A percentile compares a stretch with the other conserved stretches of the same genome.
phyloP scores from a whole-genome alignment of 1,140 invertebrate species.

The Telenomus remus region DNA sequence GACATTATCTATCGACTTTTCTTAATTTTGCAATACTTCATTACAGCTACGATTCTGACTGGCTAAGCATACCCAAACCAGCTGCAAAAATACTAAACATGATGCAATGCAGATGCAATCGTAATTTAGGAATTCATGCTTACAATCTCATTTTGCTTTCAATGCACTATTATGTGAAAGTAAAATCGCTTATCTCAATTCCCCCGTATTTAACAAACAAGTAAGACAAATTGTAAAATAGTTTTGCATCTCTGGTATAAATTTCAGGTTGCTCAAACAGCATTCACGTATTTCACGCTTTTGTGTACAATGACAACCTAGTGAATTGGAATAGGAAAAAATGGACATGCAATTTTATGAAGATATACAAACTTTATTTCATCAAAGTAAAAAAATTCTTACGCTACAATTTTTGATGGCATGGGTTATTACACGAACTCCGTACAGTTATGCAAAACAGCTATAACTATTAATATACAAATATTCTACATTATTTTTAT shows the following conservation, averaged over 20 bases:
- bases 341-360: conserved; percentile 5
- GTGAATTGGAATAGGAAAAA: background rate
- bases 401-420: conserved; percentile 18
- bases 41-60: conserved; percentile 14
- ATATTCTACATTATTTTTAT: conserved; percentile 15
- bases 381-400: conserved; percentile 10
- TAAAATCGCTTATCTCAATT: background rate
- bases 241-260: background rate
- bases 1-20: background rate
- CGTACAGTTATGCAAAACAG: conserved; percentile 2
- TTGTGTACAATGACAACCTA: conserved; percentile 8
- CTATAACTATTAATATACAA: conserved; percentile 14
- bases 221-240: background rate
- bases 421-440: conserved; percentile 8
- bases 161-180: conserved; percentile 24
- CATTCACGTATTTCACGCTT: conserved; percentile 20
- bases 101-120: conserved; percentile 21
- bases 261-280: conserved; percentile 12
- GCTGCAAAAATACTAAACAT: conserved; percentile 12
- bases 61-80: conserved; percentile 2
- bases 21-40: background rate
- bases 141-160: conserved; percentile 7
- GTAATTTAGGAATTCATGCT: conserved; percentile 22
- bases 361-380: conserved; percentile 20
- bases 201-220: background rate